Evolutionary conservation across 2,888 invertebrate species (phyloP), one percentile per base, ranked within the genome.

Genomic region (Drosophila algonquin): DNA sequence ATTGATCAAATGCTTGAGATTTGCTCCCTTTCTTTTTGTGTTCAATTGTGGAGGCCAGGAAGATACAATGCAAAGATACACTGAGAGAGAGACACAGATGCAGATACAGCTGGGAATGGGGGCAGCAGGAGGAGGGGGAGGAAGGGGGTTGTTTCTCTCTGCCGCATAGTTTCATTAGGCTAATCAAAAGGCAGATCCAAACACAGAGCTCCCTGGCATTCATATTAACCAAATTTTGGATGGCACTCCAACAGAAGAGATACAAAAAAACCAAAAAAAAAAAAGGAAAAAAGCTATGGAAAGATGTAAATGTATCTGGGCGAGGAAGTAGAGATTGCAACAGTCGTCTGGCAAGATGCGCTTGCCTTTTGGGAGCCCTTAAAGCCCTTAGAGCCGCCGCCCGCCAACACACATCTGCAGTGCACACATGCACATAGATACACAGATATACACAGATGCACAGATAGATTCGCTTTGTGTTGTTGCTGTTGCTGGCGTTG

Each of bases 1-100:
- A 89, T 89, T 89, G 85, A 86, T 82, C 77, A 89, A 89, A 90
- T 90, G 86, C 87, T 90, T 84, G 85, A 89, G 85, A 90, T 87
- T 80, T 81, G 63, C 58, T 76, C 63, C 59, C 70, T 68, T 61
- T 73, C 61, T 53, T 53, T 45, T 62, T 63, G 57, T 56, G 45
- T 77, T 89, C 90, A 88, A 88, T 88, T 88, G 89, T n/a, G n/a
- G 14, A 40, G 40, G n/a, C n/a, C 40, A 7, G 40, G 14, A 40
- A 40, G 40, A 14, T 40, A 7, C 14, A 14, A 40, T 40, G 12
- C 40, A 14, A 40, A 40, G 40, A 40, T 40, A 40, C 40, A 40
- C 40, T 6, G 40, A 58, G 73, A 45, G 27, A 3, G 32, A 9
- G 32, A 10, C 61, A 71, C 71, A 76, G 71, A 63, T 69, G 71